Evolutionary conservation across 1,140 invertebrate species (phyloP), one percentile per base, ranked within the genome.

Genomic region (Antheraea pernyi): DNA sequence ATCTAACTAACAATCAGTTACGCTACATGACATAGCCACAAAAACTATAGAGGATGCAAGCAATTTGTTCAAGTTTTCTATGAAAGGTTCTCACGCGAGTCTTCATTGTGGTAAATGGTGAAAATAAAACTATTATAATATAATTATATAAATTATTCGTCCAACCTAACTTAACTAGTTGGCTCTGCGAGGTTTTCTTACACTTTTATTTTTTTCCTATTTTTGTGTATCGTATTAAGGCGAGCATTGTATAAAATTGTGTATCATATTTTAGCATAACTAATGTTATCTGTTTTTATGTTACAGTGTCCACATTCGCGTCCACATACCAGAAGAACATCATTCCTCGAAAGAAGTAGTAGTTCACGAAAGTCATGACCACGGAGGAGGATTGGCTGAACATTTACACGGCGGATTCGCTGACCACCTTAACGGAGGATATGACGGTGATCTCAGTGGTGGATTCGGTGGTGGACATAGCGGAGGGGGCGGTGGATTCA

Each of bases 291-390:
- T 65, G 10, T 37, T 67, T 70, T 84, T 80, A n/a, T n/a, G 75
- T 89, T 87, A 9, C 81, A 91, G 89, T 67, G 88, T 91, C 59
- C 89, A 91, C 67, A 91, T 91, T 69, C 82, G 88, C 53, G 82
- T 91, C 19, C 89, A 90, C 69, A 83, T 91, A 82, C 89, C 89
- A 70, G 87, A 89, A 68, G 72, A 82, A 61, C 85, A 88, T 73
- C 85, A 89, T 69, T 82, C 83, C 8, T 81, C 83, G 3, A 87
- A 89, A 69, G 85, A 87, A 76, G 85, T 89, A n/a, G 74, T 91
- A 65, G 80, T 88, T 22, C 85, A 88, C 62, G 84, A 85, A 3
- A 77, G 84, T 16, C 64, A 65, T 37, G 72, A 77, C 0, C 65
- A 76, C 16, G 77, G 77, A 0, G 74, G 76, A 13, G 70, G 73